These are phyloP conservation scores for Discoglossus pictus DNA, from an alignment of 2,797 vertebrate genomes.

Conservation along the genomic window DNA sequence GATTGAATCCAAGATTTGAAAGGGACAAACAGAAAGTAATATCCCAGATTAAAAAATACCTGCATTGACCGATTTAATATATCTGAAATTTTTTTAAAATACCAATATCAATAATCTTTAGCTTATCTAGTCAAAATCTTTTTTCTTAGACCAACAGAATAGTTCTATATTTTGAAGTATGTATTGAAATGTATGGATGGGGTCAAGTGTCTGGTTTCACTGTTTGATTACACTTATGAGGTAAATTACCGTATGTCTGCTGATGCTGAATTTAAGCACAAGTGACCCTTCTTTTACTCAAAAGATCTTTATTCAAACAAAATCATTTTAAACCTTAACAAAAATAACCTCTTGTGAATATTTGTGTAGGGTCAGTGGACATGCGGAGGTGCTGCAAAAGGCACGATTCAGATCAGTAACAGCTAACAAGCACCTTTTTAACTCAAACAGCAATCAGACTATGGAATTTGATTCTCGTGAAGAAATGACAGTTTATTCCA, in stretches of 20 bases:
- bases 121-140: no score
- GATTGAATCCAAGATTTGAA: no score
- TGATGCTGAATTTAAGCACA: background rate
- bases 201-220: background rate
- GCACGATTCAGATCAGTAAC: constrained; percentile 14
- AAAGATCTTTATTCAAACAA: constrained; percentile 20
- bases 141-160: no score
- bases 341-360: background rate
- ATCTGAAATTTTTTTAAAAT: no score
- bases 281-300: background rate
- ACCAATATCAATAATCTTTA: no score
- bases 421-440: background rate
- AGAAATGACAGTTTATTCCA: no score
- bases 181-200: background rate
- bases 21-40: no score
- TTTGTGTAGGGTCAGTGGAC: background rate
- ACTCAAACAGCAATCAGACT: background rate
- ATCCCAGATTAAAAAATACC: no score
- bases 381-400: background rate
- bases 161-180: background rate
- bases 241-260: background rate
- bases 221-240: background rate
- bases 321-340: background rate
- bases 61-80: no score
- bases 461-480: no score